Evolutionary conservation across 2,888 invertebrate genomes (phyloP), one percentile per base, ranked within the genome.

Genomic region (Meteorus colon): DNA sequence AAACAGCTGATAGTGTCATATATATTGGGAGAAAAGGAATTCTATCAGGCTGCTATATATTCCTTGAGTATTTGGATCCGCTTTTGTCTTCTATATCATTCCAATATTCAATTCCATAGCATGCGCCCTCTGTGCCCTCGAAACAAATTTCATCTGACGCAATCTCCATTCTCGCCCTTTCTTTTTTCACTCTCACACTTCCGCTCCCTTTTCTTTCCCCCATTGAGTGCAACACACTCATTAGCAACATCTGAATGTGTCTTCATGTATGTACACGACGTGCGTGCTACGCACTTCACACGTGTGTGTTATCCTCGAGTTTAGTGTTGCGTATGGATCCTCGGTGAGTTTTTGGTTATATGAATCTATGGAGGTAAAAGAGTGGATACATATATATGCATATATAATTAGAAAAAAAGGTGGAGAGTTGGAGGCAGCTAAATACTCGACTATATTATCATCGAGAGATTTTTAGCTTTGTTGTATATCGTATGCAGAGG

Each of bases 1-100:
- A 81, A 86, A 84, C 85, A 86, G 85, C 86, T 85, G 85, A 86
- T 84, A 85, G 82, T 84, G 85, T 84, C 84, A 84, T 82, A 83
- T 80, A 82, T 78, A 79, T 77, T 77, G 76, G 63, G 82, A 55
- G 81, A 81, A 84, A 85, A 85, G 83, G 85, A 86, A 86, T 86
- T n/a, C n/a, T 86, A 86, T 81, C 81, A 82, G 81, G 79, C 83
- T 83, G 81, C 82, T 82, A 81, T 80, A 77, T 81, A 82, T 82
- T 79, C 81, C 81, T 81, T 81, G 79, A 80, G 78, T 76, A 77
- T 76, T 81, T 75, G 63, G 78, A 37, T 78, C 19, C 8, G 55
- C 19, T 55, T 19, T 19, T 55, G 55, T 55, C 19, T 55, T 19
- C 74, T 69, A 71, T 63, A 31, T 65, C 55, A 16, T 6, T 65